These are phyloP conservation scores for Cossypha heuglini DNA, from an alignment of 2,797 vertebrate species.

Conservation along the genomic window DNA sequence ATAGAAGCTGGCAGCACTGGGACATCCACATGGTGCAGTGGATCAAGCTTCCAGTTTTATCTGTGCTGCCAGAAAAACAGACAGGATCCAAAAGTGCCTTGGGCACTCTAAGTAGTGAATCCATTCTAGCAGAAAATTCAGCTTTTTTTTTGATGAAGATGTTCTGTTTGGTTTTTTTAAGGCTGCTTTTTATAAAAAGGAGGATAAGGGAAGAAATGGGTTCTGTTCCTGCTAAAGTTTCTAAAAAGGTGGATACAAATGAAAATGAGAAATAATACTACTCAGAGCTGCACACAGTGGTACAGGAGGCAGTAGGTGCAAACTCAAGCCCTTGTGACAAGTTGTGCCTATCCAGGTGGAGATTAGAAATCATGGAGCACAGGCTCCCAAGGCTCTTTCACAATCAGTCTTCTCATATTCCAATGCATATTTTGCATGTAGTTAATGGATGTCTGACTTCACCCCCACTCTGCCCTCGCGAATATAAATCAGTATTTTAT, in stretches of 20 bases:
- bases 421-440: neutral
- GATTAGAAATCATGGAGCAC: neutral
- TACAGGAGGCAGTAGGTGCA: neutral
- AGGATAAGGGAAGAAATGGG: neutral
- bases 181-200: neutral
- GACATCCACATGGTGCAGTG: neutral
- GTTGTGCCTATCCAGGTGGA: neutral
- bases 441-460: neutral
- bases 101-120: neutral
- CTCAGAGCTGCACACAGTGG: neutral
- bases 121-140: neutral
- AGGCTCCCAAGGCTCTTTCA: neutral
- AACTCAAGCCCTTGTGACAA: neutral
- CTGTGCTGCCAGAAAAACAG: neutral
- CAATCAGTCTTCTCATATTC: neutral
- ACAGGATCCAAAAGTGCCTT: neutral
- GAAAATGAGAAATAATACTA: neutral
- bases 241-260: neutral
- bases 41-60: neutral
- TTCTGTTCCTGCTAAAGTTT: neutral
- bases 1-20: neutral
- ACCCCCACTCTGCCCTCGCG: fast-evolving
- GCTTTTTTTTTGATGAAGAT: neutral
- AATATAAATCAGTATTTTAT: neutral
- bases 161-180: neutral